These are phyloP conservation scores for human (Homo sapiens) DNA, from an alignment of 2,113 vertebrate species.

Conservation along the genomic window DNA sequence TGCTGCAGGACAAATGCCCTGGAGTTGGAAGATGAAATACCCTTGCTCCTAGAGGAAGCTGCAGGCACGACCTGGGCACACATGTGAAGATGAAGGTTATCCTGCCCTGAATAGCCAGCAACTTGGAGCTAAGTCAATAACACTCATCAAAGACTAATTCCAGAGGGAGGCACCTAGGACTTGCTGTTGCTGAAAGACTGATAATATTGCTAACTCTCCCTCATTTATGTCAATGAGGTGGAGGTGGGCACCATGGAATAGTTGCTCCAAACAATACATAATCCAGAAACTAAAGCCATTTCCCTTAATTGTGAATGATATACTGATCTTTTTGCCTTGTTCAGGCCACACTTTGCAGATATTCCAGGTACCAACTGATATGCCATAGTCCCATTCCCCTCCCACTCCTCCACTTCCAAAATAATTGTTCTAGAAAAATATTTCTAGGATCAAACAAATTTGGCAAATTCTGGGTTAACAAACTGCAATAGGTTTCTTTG, in stretches of 20 bases:
- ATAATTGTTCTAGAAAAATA: neutral
- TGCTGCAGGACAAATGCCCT: conserved; percentile 34
- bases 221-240: neutral
- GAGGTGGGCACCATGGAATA: neutral
- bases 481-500: neutral
- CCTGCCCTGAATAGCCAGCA: neutral
- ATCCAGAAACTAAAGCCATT: neutral
- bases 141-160: neutral
- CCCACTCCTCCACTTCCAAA: neutral
- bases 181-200: neutral
- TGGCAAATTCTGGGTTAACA: neutral
- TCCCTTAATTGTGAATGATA: neutral
- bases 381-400: neutral
- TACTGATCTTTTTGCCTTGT: neutral
- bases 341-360: neutral
- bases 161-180: neutral
- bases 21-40: conserved; percentile 14
- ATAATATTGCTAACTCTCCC: neutral
- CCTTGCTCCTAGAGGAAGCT: neutral
- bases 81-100: neutral
- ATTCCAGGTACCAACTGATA: neutral
- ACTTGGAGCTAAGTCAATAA: neutral
- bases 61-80: neutral
- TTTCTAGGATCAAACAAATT: neutral
- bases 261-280: neutral